phyloP scores from a whole-genome alignment of 2,888 invertebrate species.

The Coelinius sp. region DNA sequence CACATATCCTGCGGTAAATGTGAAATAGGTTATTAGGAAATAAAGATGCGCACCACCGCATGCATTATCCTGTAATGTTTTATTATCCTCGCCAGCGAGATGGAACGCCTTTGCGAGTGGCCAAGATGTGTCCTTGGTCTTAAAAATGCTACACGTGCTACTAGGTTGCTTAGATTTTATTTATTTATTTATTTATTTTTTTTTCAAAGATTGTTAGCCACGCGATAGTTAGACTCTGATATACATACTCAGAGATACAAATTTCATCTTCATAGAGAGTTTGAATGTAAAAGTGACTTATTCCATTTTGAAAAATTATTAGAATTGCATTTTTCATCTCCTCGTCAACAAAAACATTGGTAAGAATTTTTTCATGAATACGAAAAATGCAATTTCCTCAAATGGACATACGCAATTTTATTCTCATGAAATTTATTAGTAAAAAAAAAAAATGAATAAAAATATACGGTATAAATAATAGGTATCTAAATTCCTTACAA shows the following conservation, averaged over 20 bases:
- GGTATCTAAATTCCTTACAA: background rate
- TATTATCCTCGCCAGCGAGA: constrained; percentile 70
- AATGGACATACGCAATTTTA: background rate
- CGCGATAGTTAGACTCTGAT: constrained; percentile 17
- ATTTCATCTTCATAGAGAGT: background rate
- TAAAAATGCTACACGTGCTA: constrained; percentile 38
- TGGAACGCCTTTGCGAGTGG: constrained; percentile 61
- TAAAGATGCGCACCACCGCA: constrained; percentile 28
- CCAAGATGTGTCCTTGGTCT: constrained; percentile 38
- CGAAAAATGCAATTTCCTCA: background rate
- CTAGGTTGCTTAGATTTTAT: constrained; percentile 41
- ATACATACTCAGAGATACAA: constrained; percentile 18
- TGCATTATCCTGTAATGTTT: constrained; percentile 62
- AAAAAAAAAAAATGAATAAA: background rate
- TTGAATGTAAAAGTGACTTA: background rate
- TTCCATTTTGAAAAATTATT: background rate
- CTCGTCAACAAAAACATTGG: background rate
- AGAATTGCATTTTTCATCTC: no score
- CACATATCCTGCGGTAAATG: background rate
- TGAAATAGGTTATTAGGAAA: constrained; percentile 17
- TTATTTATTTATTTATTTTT: no score
- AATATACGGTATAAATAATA: background rate
- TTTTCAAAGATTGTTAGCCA: constrained; percentile 36
- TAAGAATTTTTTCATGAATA: background rate
- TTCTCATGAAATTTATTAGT: background rate